Base-by-base conservation (phyloP, 2,888 invertebrate species). In the Drosophila cracens region DNA sequence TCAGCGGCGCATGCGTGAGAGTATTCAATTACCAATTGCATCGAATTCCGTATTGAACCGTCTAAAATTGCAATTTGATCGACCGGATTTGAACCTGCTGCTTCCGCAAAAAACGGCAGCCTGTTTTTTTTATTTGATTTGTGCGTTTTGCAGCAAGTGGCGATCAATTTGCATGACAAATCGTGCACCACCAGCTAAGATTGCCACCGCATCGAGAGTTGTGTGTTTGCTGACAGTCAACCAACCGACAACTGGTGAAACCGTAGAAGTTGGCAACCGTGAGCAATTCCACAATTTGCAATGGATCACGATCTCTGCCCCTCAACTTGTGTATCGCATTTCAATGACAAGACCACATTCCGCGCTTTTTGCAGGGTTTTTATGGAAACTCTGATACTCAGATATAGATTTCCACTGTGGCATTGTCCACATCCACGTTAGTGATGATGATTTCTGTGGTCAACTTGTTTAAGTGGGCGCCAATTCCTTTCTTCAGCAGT, bases 311-410 rank as follows among this genome's bases (percentile, higher is more conserved):
- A 82, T 83, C 71, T 71, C 8, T 29, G 21, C 36, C 58, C 61
- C 60, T 76, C 46, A 65, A 67, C 66, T 71, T 64, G 68, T 38
- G 80, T 85, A 85, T 85, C 86, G 77, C 86, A 87, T 85, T 85
- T 80, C 85, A 85, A 85, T 80, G 89, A 57, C 77, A 74, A 86
- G 83, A 85, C 78, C 90, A 80, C 88, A 85, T 89, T 85, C 90
- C 88, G 62, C 83, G 81, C 77, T 74, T 84, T 89, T 89, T 89
- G 83, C 85, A 85, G 77, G 84, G 89, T 84, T 84, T 89, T 87
- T 51, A 69, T 51, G 61, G 38, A 72, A 57, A 64, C 58, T 36
- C 36, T 36, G 54, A 34, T n/a, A 61, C 34, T 57, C 31, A 48
- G 59, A 49, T 70, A 73, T 79, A 53, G 67, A 60, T 87, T 84